Conservation (phyloP, 1,140 invertebrate genomes). For the Bombus consobrinus region DNA sequence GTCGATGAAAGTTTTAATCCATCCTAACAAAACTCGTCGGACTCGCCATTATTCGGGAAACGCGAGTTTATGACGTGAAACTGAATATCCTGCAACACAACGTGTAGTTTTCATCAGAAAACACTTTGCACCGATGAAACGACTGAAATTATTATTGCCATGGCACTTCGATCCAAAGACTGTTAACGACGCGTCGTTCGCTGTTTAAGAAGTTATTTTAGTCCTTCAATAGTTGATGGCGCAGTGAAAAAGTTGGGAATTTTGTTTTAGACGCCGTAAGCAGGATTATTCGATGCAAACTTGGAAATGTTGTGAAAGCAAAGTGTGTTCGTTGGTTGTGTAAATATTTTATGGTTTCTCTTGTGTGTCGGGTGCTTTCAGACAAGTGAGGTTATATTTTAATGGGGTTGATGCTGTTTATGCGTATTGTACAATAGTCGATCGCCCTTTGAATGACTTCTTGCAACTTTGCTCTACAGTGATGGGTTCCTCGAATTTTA, state of each 20-base stretch:
- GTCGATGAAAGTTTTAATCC: not conserved
- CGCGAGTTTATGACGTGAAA: not conserved
- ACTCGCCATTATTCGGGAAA: not conserved
- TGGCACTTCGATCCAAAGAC: constrained; percentile 1
- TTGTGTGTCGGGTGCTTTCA: no score
- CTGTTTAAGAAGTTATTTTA: not conserved
- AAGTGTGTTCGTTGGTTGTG: not conserved
- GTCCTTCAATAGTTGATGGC: not conserved
- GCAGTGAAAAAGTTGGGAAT: not conserved
- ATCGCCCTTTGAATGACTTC: no score
- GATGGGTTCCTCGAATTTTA: no score
- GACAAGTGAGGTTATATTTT: no score
- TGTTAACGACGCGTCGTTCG: constrained; percentile 7
- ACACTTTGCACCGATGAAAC: not conserved
- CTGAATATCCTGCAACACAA: not conserved
- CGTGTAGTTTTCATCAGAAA: not conserved
- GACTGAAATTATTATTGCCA: constrained; percentile 44
- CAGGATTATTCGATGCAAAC: not conserved
- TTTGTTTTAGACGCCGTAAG: not conserved
- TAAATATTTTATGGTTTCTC: not conserved
- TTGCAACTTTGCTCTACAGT: no score
- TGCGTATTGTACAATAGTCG: no score
- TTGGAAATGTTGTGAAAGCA: not conserved
- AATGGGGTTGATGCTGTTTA: no score
- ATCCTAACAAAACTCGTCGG: not conserved